These are phyloP conservation scores for Diabrotica virgifera DNA, from an alignment of 1,140 invertebrate species.

Conservation along the genomic window DNA sequence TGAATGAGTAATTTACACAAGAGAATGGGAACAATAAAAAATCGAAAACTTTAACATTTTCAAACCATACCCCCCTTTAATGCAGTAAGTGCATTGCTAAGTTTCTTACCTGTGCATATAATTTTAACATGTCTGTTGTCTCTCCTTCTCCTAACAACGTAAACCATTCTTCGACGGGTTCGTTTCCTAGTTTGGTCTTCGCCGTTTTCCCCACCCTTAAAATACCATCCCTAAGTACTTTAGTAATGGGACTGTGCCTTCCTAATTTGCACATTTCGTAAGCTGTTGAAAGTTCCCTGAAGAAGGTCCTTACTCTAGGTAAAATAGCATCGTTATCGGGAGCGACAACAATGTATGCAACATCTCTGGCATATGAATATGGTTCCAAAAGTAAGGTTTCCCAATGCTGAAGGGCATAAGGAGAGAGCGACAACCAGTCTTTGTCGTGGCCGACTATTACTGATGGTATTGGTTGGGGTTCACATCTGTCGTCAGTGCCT, in stretches of 20 bases:
- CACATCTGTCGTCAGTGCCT: constrained; percentile 88
- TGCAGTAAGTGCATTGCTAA: no score
- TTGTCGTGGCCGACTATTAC: constrained; percentile 91
- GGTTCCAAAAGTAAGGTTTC: constrained; percentile 92
- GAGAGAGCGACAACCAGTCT: constrained; percentile 91
- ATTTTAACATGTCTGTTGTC: constrained; percentile 74
- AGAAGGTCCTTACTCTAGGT: constrained; percentile 78
- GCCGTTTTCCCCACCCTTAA: constrained; percentile 76
- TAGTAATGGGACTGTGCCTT: constrained; percentile 81
- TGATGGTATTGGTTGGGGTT: constrained; percentile 94
- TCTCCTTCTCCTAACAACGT: constrained; percentile 76
- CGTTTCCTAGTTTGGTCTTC: constrained; percentile 60
- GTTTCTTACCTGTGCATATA: constrained; percentile 76
- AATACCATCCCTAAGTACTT: constrained; percentile 83
- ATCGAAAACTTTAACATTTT: no score
- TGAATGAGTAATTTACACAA: no score
- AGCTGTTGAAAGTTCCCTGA: constrained; percentile 86
- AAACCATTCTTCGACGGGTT: constrained; percentile 89
- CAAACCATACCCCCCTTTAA: no score
- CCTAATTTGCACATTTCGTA: constrained; percentile 93
- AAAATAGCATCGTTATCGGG: constrained; percentile 88
- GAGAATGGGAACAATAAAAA: no score
- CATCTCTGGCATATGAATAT: constrained; percentile 86
- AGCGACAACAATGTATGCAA: constrained; percentile 91
- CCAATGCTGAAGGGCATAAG: constrained; percentile 92